A percentile compares a stretch with the other conserved stretches of the same genome.
Evolutionary conservation across 2,113 vertebrate species (phyloP).

Genomic region (Jacana jacana): DNA sequence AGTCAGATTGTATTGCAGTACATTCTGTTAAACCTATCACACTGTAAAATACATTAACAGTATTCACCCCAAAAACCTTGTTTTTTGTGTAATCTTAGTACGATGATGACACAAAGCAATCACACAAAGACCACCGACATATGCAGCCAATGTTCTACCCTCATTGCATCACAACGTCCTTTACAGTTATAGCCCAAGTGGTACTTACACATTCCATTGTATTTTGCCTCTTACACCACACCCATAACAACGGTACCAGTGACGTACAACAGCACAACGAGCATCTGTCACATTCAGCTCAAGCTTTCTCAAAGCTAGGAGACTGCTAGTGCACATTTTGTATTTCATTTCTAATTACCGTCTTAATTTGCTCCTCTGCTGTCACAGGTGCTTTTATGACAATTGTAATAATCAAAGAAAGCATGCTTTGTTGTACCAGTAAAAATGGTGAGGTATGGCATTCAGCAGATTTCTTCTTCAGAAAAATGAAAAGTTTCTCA

Average conservation of each 20-base stretch:
- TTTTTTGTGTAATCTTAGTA: neutral
- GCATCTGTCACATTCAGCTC: neutral
- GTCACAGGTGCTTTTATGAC: neutral
- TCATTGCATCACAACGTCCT: neutral
- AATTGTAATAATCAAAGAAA: neutral
- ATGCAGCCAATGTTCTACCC: neutral
- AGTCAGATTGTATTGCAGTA: neutral
- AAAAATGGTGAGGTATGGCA: neutral
- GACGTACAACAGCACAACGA: neutral
- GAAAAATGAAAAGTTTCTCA: neutral
- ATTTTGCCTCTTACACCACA: neutral
- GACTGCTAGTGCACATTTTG: neutral
- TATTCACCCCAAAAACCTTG: neutral
- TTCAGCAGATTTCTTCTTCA: neutral
- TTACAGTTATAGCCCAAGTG: neutral
- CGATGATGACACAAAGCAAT: constrained; percentile 42
- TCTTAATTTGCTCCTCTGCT: neutral
- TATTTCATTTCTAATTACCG: neutral
- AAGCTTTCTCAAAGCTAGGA: neutral
- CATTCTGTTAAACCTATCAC: constrained; percentile 69
- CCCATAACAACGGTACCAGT: fast-evolving
- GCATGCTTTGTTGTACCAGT: neutral
- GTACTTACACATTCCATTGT: neutral
- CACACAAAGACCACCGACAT: neutral
- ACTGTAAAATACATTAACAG: constrained; percentile 72